Percentiles rank a stretch among this genome's conserved stretches.
Evolutionary conservation across 1,140 invertebrate genomes (phyloP).

Genomic region (Heliconius hewitsoni): DNA sequence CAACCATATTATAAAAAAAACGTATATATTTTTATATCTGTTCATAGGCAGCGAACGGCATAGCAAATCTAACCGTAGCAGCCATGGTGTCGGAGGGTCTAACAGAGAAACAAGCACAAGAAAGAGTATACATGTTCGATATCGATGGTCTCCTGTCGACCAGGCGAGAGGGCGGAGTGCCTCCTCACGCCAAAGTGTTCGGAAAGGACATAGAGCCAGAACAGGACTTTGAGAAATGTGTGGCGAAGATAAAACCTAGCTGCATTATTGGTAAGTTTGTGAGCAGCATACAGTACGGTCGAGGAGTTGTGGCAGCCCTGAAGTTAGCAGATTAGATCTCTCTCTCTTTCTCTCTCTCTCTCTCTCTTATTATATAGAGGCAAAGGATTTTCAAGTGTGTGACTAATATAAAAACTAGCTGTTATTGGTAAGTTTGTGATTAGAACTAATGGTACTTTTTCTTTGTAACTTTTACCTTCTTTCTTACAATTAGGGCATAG

Average conservation of each 20-base stretch:
- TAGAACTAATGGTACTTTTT: no score
- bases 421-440: no score
- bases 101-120: conserved; percentile 87
- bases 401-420: no score
- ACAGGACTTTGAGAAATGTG: conserved; percentile 89
- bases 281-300: background rate
- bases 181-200: conserved; percentile 90
- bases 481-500: no score
- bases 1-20: no score
- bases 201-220: conserved; percentile 91
- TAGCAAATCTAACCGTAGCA: conserved; percentile 91
- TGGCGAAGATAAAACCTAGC: conserved; percentile 91
- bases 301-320: no score
- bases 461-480: no score
- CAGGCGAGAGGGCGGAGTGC: conserved; percentile 86
- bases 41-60: conserved; percentile 90
- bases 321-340: no score
- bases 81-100: conserved; percentile 93
- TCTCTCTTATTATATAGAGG: no score
- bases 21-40: background rate
- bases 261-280: conserved; percentile 89
- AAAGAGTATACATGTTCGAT: conserved; percentile 94
- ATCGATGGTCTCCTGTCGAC: conserved; percentile 91
- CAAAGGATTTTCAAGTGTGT: no score
- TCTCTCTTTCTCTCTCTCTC: no score